phyloP scores from a whole-genome alignment of 64 coral and sea anemone species.

The Catalaphyllia jardinei region DNA sequence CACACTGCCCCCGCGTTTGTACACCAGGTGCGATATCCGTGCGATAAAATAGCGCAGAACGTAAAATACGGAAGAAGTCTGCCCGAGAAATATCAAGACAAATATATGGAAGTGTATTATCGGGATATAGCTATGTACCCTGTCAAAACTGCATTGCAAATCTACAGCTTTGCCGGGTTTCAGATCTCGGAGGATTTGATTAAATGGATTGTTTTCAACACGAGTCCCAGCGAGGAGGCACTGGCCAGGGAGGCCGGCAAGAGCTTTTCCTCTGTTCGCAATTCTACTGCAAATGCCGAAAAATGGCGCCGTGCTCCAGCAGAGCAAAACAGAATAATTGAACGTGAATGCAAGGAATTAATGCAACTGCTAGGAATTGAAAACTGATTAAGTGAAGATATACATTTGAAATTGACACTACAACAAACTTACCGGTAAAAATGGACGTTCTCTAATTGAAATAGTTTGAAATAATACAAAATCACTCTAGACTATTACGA shows the following conservation, averaged over 20 bases:
- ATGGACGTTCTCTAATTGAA: no score
- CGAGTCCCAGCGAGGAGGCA: conserved; percentile 25
- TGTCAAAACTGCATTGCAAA: conserved; percentile 15
- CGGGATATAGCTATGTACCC: conserved; percentile 48
- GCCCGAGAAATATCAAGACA: neutral
- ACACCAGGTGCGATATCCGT: neutral
- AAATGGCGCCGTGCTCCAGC: conserved; percentile 40
- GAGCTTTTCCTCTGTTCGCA: conserved; percentile 21
- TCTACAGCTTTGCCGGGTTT: conserved; percentile 59
- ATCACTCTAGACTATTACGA: no score
- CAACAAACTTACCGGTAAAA: no score
- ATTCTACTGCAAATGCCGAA: conserved; percentile 44
- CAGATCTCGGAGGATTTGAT: conserved; percentile 8
- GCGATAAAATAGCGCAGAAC: conserved; percentile 16
- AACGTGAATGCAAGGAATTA: conserved; percentile 34
- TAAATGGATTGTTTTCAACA: conserved; percentile 46
- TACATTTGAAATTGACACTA: no score
- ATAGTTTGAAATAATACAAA: no score
- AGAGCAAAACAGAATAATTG: conserved; percentile 26
- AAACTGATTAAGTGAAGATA: neutral
- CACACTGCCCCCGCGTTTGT: conserved; percentile 1
- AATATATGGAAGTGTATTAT: conserved; percentile 43
- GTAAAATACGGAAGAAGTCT: conserved; percentile 28
- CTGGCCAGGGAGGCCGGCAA: neutral
- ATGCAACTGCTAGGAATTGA: conserved; percentile 40